These are phyloP conservation scores for Bombus consobrinus DNA, from an alignment of 1,140 invertebrate species.

Conservation along the genomic window DNA sequence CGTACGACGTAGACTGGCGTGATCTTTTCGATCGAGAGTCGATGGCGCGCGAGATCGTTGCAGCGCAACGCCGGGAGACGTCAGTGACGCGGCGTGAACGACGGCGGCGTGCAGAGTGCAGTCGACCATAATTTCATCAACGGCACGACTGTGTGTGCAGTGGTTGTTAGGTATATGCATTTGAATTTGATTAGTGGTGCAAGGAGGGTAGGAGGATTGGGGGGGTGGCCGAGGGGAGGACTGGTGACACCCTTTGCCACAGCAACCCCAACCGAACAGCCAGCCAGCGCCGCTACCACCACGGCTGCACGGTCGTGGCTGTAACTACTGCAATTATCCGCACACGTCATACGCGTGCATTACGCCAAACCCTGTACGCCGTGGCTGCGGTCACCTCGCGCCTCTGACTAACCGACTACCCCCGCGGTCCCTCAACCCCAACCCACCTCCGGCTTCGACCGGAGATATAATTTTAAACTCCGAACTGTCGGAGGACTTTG, in stretches of 20 bases:
- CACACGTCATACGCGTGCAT: slow-evolving; percentile 78
- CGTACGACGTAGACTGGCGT: too few relatives aligned
- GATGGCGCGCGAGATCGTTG: slow-evolving; percentile 38
- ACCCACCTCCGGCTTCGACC: slow-evolving; percentile 21
- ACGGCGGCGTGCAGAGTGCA: slow-evolving; percentile 71
- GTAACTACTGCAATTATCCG: slow-evolving; percentile 80
- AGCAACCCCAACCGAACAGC: slow-evolving; percentile 74
- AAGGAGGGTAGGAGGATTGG: slow-evolving; percentile 39
- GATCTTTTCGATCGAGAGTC: neutral
- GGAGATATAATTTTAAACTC: slow-evolving; percentile 63
- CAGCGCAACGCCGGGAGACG: slow-evolving; percentile 24
- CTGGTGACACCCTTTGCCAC: slow-evolving; percentile 80
- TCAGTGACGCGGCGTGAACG: slow-evolving; percentile 24
- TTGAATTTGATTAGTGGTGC: slow-evolving; percentile 80
- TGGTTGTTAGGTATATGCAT: slow-evolving; percentile 77
- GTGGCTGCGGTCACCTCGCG: slow-evolving; percentile 68
- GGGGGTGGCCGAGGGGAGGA: slow-evolving; percentile 50
- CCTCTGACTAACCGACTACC: slow-evolving; percentile 60
- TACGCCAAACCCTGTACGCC: slow-evolving; percentile 66
- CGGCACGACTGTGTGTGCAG: slow-evolving; percentile 73
- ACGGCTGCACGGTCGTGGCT: slow-evolving; percentile 72
- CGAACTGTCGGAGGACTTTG: slow-evolving; percentile 50
- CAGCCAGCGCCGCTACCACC: slow-evolving; percentile 60
- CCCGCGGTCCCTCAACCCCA: slow-evolving; percentile 2
- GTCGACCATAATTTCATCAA: slow-evolving; percentile 81